A percentile compares a stretch with the other conserved stretches of the same genome.
These are phyloP conservation scores for Pomacea maculata DNA, from an alignment of 1,140 invertebrate species.

Conservation along the genomic window DNA sequence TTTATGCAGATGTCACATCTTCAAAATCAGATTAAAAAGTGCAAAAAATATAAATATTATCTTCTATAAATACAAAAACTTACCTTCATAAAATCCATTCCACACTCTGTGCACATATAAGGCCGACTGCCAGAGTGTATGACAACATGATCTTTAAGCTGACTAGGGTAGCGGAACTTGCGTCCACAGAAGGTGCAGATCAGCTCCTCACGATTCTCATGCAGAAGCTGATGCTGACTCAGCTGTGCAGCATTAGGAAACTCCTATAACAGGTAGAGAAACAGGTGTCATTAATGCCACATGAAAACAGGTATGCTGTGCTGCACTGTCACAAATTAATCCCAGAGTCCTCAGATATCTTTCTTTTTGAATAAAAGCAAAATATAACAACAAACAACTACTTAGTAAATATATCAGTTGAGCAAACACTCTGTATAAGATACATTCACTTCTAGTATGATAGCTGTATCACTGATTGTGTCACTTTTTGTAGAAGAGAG, in stretches of 20 bases:
- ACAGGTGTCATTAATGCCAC: too few species aligned
- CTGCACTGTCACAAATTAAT: too few species aligned
- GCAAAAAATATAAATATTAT: too few species aligned
- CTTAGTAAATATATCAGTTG: too few species aligned
- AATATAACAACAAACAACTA: too few species aligned
- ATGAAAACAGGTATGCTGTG: too few species aligned
- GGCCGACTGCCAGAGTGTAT: constrained; percentile 68
- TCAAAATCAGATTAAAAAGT: background rate
- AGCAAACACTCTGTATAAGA: too few species aligned
- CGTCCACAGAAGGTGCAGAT: constrained; percentile 70
- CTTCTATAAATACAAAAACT: background rate
- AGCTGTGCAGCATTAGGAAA: constrained; percentile 62
- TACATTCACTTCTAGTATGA: too few species aligned
- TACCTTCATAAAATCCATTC: constrained; percentile 66
- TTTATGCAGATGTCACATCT: background rate
- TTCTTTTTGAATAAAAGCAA: too few species aligned
- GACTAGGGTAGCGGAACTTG: constrained; percentile 71
- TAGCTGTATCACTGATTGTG: too few species aligned
- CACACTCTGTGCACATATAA: constrained; percentile 71
- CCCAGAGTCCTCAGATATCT: too few species aligned
- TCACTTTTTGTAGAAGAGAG: too few species aligned
- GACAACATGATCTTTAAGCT: constrained; percentile 69
- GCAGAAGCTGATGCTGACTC: constrained; percentile 38
- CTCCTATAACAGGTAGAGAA: constrained; percentile 11
- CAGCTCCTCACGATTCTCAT: constrained; percentile 39